Percentiles rank a stretch among this genome's conserved stretches.
phyloP scores from a whole-genome alignment of 2,113 vertebrate species.

The Aramus guarauna region DNA sequence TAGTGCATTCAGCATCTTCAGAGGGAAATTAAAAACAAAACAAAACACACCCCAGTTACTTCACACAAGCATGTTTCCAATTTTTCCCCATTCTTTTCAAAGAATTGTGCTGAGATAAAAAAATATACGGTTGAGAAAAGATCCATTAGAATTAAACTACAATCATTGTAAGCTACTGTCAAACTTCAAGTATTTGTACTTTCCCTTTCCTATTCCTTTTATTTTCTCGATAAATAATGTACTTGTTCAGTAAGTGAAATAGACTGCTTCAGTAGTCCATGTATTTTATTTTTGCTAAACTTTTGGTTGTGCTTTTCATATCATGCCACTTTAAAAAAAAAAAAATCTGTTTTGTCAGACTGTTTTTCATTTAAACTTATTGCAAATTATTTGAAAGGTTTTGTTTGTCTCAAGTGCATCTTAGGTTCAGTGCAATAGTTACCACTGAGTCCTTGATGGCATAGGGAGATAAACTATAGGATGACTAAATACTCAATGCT shows the following conservation, averaged over 20 bases:
- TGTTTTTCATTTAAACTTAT: background rate
- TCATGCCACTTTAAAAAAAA: background rate
- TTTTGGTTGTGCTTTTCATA: background rate
- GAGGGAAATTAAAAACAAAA: background rate
- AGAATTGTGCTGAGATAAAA: background rate
- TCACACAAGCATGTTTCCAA: background rate
- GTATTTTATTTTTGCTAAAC: background rate
- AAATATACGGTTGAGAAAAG: background rate
- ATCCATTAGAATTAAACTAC: background rate
- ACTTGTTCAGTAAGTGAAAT: background rate
- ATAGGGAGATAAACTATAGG: background rate
- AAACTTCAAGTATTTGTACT: background rate
- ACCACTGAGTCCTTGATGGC: background rate
- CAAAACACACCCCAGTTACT: background rate
- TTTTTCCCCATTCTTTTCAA: background rate
- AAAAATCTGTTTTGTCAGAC: background rate
- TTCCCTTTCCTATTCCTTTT: background rate
- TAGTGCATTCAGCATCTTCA: background rate
- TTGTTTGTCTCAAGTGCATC: background rate
- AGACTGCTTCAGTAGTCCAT: background rate
- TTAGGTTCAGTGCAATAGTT: background rate
- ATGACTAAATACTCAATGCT: background rate
- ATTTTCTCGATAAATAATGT: background rate
- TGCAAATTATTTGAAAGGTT: conserved; percentile 30
- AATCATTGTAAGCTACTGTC: background rate